phyloP scores from a whole-genome alignment of 2,888 invertebrate genomes.

The Aelia acuminata region DNA sequence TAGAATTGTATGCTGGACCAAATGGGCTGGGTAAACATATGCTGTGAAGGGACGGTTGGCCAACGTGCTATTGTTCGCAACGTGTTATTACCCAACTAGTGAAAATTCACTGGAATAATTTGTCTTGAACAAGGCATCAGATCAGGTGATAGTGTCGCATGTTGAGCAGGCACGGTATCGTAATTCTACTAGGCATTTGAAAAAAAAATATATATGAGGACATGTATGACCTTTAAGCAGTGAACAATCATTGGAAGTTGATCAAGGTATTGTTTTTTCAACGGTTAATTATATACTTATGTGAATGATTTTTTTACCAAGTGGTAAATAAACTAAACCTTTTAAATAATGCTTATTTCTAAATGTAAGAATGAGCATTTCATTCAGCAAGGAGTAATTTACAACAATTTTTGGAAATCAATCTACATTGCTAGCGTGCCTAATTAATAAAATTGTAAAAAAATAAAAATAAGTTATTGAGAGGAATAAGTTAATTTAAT shows the following conservation, averaged over 20 bases:
- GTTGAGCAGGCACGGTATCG: constrained; percentile 13
- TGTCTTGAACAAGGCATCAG: constrained; percentile 31
- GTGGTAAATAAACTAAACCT: too few species aligned
- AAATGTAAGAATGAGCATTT: too few species aligned
- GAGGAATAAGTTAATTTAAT: too few species aligned
- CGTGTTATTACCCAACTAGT: constrained; percentile 40
- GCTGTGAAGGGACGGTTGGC: neutral
- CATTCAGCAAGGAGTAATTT: too few species aligned
- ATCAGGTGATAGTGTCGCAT: constrained; percentile 43
- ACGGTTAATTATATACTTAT: neutral
- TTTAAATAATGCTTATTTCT: too few species aligned
- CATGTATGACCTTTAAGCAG: neutral
- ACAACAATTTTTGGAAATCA: too few species aligned
- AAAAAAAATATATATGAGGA: neutral
- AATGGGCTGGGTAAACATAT: neutral
- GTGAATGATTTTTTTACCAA: too few species aligned
- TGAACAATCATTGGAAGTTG: neutral
- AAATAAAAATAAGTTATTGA: too few species aligned
- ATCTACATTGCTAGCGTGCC: too few species aligned
- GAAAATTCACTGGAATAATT: constrained; percentile 30
- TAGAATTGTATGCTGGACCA: neutral
- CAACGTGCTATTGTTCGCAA: constrained; percentile 30
- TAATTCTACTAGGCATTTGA: neutral
- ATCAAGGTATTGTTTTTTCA: neutral
- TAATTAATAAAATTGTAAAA: too few species aligned